These are phyloP conservation scores for Glaucomys volans DNA, from an alignment of 2,113 vertebrate species.

Conservation along the genomic window DNA sequence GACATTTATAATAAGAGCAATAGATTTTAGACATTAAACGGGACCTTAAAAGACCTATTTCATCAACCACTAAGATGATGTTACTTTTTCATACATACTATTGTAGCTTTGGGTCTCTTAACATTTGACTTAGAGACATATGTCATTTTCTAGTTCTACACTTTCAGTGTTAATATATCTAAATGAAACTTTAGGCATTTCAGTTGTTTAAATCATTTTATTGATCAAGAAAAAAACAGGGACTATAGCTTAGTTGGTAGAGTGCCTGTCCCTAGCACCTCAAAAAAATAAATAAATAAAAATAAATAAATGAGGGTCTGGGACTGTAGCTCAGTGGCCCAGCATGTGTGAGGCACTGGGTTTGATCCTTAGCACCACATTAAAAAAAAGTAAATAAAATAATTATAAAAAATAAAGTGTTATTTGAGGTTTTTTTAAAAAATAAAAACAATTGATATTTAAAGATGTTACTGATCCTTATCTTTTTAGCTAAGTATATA, in stretches of 20 bases:
- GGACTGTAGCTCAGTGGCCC: too few species aligned
- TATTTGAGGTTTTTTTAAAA: too few species aligned
- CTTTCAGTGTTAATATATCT: constrained; percentile 32
- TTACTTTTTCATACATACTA: constrained; percentile 39
- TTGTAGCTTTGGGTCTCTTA: background rate
- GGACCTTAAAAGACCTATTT: background rate
- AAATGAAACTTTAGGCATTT: constrained; percentile 21
- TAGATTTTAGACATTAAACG: constrained; percentile 29
- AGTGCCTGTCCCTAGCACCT: too few species aligned
- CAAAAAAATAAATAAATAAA: too few species aligned
- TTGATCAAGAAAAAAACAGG: background rate
- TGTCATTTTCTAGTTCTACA: background rate
- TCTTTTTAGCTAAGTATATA: constrained; percentile 10
- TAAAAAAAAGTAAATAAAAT: too few species aligned
- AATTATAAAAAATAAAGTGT: too few species aligned
- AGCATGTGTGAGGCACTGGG: too few species aligned
- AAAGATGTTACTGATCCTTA: background rate
- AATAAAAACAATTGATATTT: background rate
- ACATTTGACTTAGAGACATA: background rate
- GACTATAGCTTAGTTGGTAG: too few species aligned
- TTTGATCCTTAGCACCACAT: too few species aligned
- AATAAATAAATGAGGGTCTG: too few species aligned
- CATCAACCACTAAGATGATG: background rate
- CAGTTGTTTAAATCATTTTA: constrained; percentile 56
- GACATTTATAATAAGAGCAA: constrained; percentile 10